Conservation (phyloP, 2,113 vertebrate genomes). For the Melierax canorus region DNA sequence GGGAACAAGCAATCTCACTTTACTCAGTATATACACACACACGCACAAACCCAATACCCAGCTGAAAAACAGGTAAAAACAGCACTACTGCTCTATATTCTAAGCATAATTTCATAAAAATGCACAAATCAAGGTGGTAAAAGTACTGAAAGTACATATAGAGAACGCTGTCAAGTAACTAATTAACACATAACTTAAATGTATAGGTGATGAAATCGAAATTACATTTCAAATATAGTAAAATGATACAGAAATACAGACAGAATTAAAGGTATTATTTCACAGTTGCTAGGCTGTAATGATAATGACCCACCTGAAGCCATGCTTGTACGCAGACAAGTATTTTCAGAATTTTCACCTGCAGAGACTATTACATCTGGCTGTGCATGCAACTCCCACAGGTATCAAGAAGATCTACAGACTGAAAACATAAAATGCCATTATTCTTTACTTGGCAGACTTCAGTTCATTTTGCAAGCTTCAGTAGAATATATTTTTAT, state of each 20-base stretch:
- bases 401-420: not conserved
- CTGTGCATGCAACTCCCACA: not conserved
- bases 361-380: not conserved
- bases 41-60: not conserved
- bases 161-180: not conserved
- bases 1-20: not conserved
- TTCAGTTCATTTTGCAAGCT: not conserved
- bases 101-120: not conserved
- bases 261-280: not conserved
- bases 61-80: not conserved
- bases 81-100: not conserved
- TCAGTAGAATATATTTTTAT: not conserved
- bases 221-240: not conserved
- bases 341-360: slow-evolving; percentile 27
- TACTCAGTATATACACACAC: not conserved
- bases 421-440: slow-evolving; percentile 1
- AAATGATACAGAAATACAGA: not conserved
- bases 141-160: not conserved
- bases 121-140: not conserved
- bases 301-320: slow-evolving; percentile 13
- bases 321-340: not conserved
- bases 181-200: not conserved
- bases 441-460: slow-evolving; percentile 14
- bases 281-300: not conserved
- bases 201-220: not conserved